Evolutionary conservation across 2,113 vertebrate species (phyloP).

Genomic region (Ptilonorhynchus violaceus): DNA sequence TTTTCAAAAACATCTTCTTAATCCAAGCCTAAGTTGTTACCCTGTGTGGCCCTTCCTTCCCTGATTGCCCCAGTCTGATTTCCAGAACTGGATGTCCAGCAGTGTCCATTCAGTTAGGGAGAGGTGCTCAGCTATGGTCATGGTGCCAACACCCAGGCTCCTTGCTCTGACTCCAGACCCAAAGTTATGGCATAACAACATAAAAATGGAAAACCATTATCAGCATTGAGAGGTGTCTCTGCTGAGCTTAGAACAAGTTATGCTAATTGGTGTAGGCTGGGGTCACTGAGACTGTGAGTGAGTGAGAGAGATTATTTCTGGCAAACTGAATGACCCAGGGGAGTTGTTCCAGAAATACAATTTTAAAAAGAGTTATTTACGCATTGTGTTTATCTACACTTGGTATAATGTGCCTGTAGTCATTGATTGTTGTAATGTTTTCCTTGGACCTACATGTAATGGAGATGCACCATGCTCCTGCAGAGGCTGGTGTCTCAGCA

Average conservation of each 20-base stretch:
- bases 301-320: background rate
- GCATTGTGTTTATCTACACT: background rate
- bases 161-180: background rate
- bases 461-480: background rate
- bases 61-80: background rate
- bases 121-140: background rate
- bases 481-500: background rate
- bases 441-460: fast-evolving
- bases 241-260: background rate
- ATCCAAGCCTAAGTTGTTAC: background rate
- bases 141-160: background rate
- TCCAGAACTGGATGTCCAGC: background rate
- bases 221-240: background rate
- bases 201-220: background rate
- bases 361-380: background rate
- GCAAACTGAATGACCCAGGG: background rate
- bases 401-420: background rate
- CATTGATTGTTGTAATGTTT: background rate
- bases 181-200: background rate
- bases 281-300: background rate
- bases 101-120: fast-evolving
- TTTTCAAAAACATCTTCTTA: background rate
- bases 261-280: background rate
- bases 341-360: background rate
- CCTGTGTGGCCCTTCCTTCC: background rate